Base-by-base conservation (phyloP, 2,797 vertebrate species). In the Helostoma temminkii region DNA sequence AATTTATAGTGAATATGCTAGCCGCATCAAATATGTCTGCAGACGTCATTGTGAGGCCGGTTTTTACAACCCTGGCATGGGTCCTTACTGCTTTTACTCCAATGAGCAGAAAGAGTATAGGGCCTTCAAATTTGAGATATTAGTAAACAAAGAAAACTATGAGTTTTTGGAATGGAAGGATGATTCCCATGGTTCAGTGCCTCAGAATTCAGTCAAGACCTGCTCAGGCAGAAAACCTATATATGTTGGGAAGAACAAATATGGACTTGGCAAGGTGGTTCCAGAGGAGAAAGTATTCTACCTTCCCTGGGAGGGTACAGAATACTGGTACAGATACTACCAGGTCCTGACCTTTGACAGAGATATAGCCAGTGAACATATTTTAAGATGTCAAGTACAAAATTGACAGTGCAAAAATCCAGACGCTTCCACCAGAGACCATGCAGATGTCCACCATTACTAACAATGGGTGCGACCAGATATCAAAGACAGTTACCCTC, bases 251-350 rank as follows among this genome's bases (percentile, higher is more conserved):
- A 89, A 86, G 68, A 88, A 90, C 59, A 63, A 82, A 53, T 88
- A 91, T 19, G 89, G 92, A 4, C 75, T 91, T 48, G 92, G 92
- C 8, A 90, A 91, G 19, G 88, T 92, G 12, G 57, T 70, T 11
- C 8, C 49, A 16, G 15, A 62, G 16, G 57, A 85, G n/a, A 10
- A 72, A 14, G 81, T 69, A 18, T 91, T 93, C 69, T 92, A 82
- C 47, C 56, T 92, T 26, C 88, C 88, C 14, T 84, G 75, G 71
- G 52, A 82, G 21, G 80, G 78, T 0, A 18, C 59, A 1, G 86
- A 88, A 50, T 83, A 84, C 58, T 79, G 57, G 77, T 91, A 91
- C 74, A 84, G 63, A 30, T 2, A 0, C 0, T 92, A 93, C 50
- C 58, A 90, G 41, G 89, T 91, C 8, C 71, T 92, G 59, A 58